phyloP scores from a whole-genome alignment of 2,888 invertebrate genomes.

The Cataglyphis livida region DNA sequence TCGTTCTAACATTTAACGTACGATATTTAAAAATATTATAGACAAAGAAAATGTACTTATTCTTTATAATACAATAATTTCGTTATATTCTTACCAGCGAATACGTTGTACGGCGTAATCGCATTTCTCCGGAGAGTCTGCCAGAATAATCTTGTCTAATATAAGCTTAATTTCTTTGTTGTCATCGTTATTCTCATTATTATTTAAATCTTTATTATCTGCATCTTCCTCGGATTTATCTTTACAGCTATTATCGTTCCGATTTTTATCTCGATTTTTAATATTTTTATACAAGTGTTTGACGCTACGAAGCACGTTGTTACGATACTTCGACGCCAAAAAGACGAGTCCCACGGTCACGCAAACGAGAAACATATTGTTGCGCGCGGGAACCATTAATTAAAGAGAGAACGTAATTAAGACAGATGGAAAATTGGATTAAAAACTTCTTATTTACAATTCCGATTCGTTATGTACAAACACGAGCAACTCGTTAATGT shows the following conservation, averaged over 20 bases:
- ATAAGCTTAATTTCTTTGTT: conserved; percentile 72
- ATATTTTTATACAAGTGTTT: conserved; percentile 81
- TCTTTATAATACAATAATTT: not conserved
- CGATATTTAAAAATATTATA: not conserved
- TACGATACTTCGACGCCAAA: conserved; percentile 83
- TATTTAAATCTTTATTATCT: conserved; percentile 20
- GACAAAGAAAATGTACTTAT: not conserved
- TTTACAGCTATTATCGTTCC: conserved; percentile 13
- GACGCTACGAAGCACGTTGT: conserved; percentile 81
- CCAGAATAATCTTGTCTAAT: conserved; percentile 81
- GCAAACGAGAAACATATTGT: conserved; percentile 82
- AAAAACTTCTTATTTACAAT: conserved; percentile 61
- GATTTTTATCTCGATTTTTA: conserved; percentile 51
- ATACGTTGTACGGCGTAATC: conserved; percentile 84
- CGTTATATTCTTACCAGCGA: conserved; percentile 77
- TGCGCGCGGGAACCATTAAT: conserved; percentile 76
- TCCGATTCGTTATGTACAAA: conserved; percentile 33
- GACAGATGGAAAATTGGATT: conserved; percentile 24
- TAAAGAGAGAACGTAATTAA: conserved; percentile 38
- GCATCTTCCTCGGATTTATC: not conserved
- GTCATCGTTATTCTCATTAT: conserved; percentile 46
- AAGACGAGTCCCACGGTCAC: conserved; percentile 83
- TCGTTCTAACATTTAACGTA: not conserved
- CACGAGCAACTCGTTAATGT: conserved; percentile 9
- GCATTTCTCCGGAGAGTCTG: conserved; percentile 83